These are phyloP conservation scores for Delichon dasypus DNA, from an alignment of 2,797 vertebrate genomes.

Conservation along the genomic window DNA sequence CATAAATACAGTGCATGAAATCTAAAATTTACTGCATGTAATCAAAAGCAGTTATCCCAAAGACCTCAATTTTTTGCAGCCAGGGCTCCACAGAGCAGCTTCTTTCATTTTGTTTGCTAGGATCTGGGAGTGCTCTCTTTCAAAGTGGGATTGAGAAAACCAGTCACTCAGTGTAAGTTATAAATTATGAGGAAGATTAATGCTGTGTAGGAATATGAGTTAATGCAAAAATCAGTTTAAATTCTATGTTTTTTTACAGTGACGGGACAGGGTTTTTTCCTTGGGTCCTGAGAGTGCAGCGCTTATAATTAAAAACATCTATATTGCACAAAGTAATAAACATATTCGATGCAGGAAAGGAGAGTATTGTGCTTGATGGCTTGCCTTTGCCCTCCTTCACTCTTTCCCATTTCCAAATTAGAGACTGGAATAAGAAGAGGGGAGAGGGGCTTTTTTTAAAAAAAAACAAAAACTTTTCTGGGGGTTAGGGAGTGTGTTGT, in stretches of 20 bases:
- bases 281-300: not conserved
- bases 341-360: not conserved
- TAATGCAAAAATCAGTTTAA: not conserved
- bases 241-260: not conserved
- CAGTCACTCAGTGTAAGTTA: not conserved
- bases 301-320: conserved; percentile 26
- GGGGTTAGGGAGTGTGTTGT: rapidly evolving
- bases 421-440: not conserved
- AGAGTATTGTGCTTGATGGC: not conserved
- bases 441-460: not conserved
- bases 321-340: conserved; percentile 29
- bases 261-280: not conserved
- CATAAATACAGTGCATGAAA: not conserved
- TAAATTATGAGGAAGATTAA: not conserved
- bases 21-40: not conserved
- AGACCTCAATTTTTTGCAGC: not conserved
- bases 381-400: not conserved
- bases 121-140: not conserved
- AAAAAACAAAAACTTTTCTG: too few relatives aligned
- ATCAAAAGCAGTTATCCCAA: not conserved
- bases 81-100: not conserved
- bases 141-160: not conserved
- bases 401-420: not conserved
- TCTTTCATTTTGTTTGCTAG: not conserved
- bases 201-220: not conserved